A percentile compares a stretch with the other conserved stretches of the same genome.
Conservation (phyloP, 2,888 invertebrate species). For the Tillus elongatus region DNA sequence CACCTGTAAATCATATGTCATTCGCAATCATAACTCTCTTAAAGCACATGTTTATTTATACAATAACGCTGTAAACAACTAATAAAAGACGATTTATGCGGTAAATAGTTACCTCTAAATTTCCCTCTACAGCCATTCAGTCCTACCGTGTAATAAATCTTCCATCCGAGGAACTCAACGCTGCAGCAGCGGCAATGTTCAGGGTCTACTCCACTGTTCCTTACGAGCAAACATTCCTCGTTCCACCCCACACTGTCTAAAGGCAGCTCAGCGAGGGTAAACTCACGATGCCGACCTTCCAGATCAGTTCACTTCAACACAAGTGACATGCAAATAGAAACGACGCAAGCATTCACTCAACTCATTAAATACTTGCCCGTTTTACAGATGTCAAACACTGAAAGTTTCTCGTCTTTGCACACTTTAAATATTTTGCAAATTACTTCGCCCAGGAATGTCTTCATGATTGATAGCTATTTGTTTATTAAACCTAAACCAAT, state of each 20-base stretch:
- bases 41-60: conserved; percentile 22
- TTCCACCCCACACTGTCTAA: too few species aligned
- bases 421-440: conserved; percentile 28
- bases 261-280: too few species aligned
- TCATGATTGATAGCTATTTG: conserved; percentile 23
- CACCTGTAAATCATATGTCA: too few species aligned
- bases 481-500: conserved; percentile 16
- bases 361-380: conserved; percentile 34
- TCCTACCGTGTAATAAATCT: conserved; percentile 38
- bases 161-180: conserved; percentile 24
- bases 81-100: conserved; percentile 39
- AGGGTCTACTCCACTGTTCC: conserved; percentile 25
- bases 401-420: conserved; percentile 24
- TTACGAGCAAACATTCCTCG: conserved; percentile 26
- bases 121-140: conserved; percentile 37
- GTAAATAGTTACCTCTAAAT: conserved; percentile 37
- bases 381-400: conserved; percentile 28
- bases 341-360: conserved; percentile 34
- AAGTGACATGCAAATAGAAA: conserved; percentile 38
- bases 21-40: conserved; percentile 8
- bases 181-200: conserved; percentile 21
- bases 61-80: conserved; percentile 25
- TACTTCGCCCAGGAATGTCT: conserved; percentile 22
- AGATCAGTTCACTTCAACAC: conserved; percentile 34
- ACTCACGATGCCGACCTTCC: conserved; percentile 26